Evolutionary conservation across 2,888 invertebrate species (phyloP), one percentile per base, ranked within the genome.

Genomic region (Drosophila setosimentum): DNA sequence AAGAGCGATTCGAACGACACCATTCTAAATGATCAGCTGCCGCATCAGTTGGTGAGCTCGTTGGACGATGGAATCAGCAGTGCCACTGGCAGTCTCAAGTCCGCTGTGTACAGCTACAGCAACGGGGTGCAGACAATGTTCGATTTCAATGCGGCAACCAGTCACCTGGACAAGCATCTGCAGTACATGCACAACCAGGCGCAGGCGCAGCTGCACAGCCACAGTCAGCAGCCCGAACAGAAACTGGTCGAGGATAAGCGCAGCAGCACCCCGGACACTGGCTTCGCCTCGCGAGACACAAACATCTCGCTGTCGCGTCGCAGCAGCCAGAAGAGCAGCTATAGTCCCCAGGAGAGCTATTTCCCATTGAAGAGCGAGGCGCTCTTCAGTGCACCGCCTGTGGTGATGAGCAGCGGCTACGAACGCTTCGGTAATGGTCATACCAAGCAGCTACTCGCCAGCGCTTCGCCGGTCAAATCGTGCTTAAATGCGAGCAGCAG

Each of bases 1-100:
- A 93, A 93, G 74, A 92, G 92, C 42, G 93, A 93, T 83, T 93
- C 93, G n/a, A 93, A 92, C 35, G 93, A 93, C 73, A 93, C 93
- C 3, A 80, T 93, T n/a, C 75, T 93, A 27, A 93, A 93, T 53
- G 92, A 93, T 60, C 92, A 92, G 60, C 89, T 92, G 67, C 87
- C 92, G 5, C 91, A 57, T 42, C 57, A 87, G 63, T 80, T 92
- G 51, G 85, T 91, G 4, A 89, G 92, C 2, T 91, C 92, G 11
- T 60, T 93, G 63, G 92, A 92, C 53, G 93, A 92, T 55, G 93
- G 93, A 50, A 92, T 92, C 11, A 90, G 92, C 78, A 92, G 92
- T 66, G 92, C 92, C 66, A 91, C 89, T 0, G 93, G 92, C 33
- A 93, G 92, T 65, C 76, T 92, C 8, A 93, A 92, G 75, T 92